Conservation (phyloP, 2,888 invertebrate genomes). For the Ecliptopera silaceata region DNA sequence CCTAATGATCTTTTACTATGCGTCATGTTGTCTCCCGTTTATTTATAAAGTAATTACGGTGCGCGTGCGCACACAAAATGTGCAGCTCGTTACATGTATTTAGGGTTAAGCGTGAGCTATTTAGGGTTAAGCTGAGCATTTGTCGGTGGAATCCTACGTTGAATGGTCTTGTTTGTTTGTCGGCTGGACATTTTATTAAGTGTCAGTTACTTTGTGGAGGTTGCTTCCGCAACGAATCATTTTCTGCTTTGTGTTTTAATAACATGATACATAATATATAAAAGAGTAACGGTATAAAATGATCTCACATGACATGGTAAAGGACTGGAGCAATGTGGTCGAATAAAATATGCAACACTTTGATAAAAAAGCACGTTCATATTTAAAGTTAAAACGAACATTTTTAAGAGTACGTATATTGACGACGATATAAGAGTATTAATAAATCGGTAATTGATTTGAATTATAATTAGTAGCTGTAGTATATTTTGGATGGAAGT, state of each 20-base stretch:
- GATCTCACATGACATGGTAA: no score
- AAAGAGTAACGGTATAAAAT: no score
- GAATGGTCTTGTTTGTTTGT: slow-evolving; percentile 6
- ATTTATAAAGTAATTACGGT: slow-evolving; percentile 38
- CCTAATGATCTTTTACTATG: slow-evolving; percentile 1
- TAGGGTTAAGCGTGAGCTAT: slow-evolving; percentile 21
- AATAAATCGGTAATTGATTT: no score
- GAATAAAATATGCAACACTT: no score
- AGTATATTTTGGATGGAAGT: no score
- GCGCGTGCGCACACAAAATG: slow-evolving; percentile 26
- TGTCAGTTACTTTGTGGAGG: neutral
- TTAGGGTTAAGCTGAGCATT: slow-evolving; percentile 26
- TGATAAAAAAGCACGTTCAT: no score
- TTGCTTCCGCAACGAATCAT: neutral
- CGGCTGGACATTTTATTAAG: slow-evolving; percentile 11
- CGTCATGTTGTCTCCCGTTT: slow-evolving; percentile 28
- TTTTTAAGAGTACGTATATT: no score
- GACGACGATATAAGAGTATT: no score
- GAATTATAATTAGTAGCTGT: no score
- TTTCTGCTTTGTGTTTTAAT: neutral
- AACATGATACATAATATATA: no score
- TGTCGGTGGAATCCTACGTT: slow-evolving; percentile 10
- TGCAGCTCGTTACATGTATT: slow-evolving; percentile 22
- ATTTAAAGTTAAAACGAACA: no score
- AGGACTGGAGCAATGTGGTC: no score